These are phyloP conservation scores for Pygocentrus nattereri DNA, from an alignment of 2,797 vertebrate species.

Conservation along the genomic window DNA sequence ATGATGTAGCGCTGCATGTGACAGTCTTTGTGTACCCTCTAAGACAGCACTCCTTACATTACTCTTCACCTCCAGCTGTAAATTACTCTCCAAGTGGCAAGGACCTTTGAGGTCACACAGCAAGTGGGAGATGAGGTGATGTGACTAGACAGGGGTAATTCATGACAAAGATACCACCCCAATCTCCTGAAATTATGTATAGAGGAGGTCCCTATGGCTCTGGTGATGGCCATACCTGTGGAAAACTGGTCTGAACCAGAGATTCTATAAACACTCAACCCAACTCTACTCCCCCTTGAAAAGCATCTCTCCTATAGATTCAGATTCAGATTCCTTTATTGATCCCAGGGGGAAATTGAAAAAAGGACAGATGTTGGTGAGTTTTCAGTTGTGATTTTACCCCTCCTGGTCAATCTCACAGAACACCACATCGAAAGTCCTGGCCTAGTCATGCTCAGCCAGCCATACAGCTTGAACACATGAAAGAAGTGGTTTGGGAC, in stretches of 20 bases:
- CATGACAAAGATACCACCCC: background rate
- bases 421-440: background rate
- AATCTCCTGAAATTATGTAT: background rate
- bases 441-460: background rate
- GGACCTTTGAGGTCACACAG: background rate
- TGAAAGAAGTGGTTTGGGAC: background rate
- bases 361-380: background rate
- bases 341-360: too few species aligned
- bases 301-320: background rate
- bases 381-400: conserved; percentile 1
- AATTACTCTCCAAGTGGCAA: background rate
- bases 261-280: background rate
- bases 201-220: background rate
- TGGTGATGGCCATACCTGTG: background rate
- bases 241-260: background rate
- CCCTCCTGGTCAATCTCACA: background rate
- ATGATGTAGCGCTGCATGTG: background rate
- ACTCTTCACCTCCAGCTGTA: background rate
- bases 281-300: background rate
- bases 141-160: background rate
- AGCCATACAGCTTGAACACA: background rate
- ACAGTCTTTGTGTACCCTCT: background rate
- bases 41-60: background rate
- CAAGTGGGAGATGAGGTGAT: background rate
- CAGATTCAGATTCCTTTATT: too few species aligned